Percentiles rank a stretch among this genome's conserved stretches.
phyloP scores from a whole-genome alignment of 2,888 invertebrate genomes.

The Machimus atricapillus region DNA sequence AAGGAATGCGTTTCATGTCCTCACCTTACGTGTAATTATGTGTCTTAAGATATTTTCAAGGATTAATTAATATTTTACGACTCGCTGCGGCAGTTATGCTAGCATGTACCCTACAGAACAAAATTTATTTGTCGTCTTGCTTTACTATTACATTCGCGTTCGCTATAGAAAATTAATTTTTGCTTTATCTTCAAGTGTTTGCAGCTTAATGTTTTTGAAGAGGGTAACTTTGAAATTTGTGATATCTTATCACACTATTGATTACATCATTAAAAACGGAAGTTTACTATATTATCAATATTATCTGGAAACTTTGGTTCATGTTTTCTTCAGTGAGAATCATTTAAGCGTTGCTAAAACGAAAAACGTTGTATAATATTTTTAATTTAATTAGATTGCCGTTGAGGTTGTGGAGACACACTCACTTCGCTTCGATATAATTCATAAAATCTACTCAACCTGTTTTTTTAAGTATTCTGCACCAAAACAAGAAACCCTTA shows the following conservation, averaged over 20 bases:
- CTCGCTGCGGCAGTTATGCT: neutral
- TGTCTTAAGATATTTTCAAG: slow-evolving; percentile 32
- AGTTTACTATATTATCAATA: too few relatives aligned
- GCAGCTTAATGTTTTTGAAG: neutral
- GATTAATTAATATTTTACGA: slow-evolving; percentile 36
- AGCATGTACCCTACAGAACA: neutral
- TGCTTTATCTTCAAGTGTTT: neutral
- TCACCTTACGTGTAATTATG: slow-evolving; percentile 39
- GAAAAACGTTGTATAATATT: too few relatives aligned
- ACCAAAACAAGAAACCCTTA: too few relatives aligned
- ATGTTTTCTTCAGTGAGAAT: too few relatives aligned
- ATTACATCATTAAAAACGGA: neutral
- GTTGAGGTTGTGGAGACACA: too few relatives aligned
- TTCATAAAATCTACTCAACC: too few relatives aligned
- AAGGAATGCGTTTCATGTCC: slow-evolving; percentile 23
- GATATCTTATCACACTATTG: neutral
- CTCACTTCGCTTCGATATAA: too few relatives aligned
- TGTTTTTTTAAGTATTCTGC: too few relatives aligned
- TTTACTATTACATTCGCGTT: neutral
- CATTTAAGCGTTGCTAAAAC: too few relatives aligned
- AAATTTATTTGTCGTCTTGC: neutral
- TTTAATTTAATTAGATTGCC: too few relatives aligned
- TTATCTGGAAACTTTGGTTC: too few relatives aligned
- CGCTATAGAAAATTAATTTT: neutral
- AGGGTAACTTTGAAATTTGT: neutral